phyloP scores from a whole-genome alignment of 2,888 invertebrate species.

The Nysson spinosus region DNA sequence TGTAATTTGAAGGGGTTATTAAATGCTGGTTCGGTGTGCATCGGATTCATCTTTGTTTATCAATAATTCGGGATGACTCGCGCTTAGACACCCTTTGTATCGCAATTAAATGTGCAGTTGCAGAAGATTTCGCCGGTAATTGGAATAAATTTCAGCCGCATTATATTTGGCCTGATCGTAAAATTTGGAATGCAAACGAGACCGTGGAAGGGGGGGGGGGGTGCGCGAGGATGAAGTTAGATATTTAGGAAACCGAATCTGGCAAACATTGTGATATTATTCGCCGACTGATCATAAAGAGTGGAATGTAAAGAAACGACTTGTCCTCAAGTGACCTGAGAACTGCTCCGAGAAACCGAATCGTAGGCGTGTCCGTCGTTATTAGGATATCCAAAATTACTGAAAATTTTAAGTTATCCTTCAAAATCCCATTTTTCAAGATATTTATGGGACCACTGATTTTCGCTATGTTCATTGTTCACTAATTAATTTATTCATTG shows the following conservation, averaged over 20 bases:
- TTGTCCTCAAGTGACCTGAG: slow-evolving; percentile 42
- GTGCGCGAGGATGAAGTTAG: slow-evolving; percentile 24
- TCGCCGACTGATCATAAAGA: slow-evolving; percentile 47
- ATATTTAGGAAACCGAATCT: slow-evolving; percentile 41
- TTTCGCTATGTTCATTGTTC: no score
- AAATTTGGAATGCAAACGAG: slow-evolving; percentile 48
- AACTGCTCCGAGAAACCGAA: slow-evolving; percentile 11
- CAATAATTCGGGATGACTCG: no score
- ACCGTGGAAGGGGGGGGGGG: neutral
- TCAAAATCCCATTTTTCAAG: no score
- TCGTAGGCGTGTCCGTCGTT: slow-evolving; percentile 1
- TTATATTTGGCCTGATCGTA: slow-evolving; percentile 42
- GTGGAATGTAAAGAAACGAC: slow-evolving; percentile 48
- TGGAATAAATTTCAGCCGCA: slow-evolving; percentile 36
- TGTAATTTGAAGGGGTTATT: no score
- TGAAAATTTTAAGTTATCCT: no score
- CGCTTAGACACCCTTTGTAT: slow-evolving; percentile 17
- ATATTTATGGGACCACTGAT: no score
- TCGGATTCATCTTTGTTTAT: no score
- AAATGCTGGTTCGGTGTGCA: no score
- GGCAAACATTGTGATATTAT: slow-evolving; percentile 50
- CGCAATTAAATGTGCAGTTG: slow-evolving; percentile 16
- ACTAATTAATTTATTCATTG: no score
- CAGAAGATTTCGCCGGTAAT: slow-evolving; percentile 9
- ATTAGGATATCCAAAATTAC: neutral